phyloP scores from a whole-genome alignment of 2,113 vertebrate species.

The Ahaetulla prasina region DNA sequence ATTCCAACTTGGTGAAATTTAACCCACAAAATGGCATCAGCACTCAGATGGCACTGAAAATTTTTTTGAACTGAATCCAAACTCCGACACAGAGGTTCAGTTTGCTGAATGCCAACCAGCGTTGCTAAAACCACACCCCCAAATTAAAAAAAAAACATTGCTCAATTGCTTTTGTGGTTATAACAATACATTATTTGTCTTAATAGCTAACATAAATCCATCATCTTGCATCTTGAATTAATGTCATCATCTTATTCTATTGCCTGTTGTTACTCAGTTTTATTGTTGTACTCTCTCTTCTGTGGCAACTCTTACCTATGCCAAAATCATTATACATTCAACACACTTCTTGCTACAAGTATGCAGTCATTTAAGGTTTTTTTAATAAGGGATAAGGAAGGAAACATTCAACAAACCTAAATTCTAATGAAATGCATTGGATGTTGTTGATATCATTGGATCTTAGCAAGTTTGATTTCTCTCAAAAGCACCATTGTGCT shows the following conservation, averaged over 20 bases:
- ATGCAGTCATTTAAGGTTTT: background rate
- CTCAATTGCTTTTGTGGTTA: background rate
- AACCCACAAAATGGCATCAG: background rate
- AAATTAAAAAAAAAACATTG: background rate
- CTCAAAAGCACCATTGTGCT: background rate
- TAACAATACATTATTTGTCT: background rate
- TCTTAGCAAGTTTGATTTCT: background rate
- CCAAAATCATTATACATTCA: background rate
- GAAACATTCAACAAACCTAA: background rate
- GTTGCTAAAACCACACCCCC: background rate
- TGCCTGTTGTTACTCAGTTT: background rate
- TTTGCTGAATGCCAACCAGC: background rate
- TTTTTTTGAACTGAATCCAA: background rate
- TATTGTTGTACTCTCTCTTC: background rate
- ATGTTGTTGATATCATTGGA: background rate
- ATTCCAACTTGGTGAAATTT: background rate
- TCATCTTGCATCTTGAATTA: background rate
- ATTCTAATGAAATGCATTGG: background rate
- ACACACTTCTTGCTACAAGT: background rate
- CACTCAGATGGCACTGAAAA: background rate
- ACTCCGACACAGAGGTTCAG: background rate
- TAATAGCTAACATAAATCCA: background rate
- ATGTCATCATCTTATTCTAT: background rate
- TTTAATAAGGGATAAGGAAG: background rate
- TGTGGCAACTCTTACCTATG: background rate